Evolutionary conservation across 1,140 invertebrate genomes (phyloP), one percentile per base, ranked within the genome.

Genomic region (Callitettix versicolor): DNA sequence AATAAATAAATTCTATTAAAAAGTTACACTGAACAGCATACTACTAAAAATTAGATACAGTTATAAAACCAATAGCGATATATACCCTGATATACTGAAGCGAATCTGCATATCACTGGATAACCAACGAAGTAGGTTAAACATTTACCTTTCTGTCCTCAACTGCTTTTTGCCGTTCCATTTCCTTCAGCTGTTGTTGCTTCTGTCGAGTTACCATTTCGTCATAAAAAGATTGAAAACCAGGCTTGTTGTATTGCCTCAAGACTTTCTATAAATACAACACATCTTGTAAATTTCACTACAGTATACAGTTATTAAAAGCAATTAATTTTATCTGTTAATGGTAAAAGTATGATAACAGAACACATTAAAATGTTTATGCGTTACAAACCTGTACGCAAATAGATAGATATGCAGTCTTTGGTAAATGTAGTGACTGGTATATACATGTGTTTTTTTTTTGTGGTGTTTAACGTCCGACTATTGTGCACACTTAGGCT

Each of bases 171-270:
- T 80, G 73, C 20, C 77, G 71, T 54, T 83, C 70, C 44, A 76
- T 63, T 53, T 79, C 74, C 60, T 72, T 74, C 63, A 82, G 68
- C 52, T 83, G 73, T 58, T 79, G 72, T 64, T 79, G 76, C 57
- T 76, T 69, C 56, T 82, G 76, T 53, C 79, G 77, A 12, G 71
- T 74, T 3, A 88, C 66, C 87, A 91, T 91, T 69, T 91, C 82
- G 57, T 91, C 87, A 66, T 89, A 88, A 69, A 88, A 88, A 38
- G 86, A 89, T 53, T 79, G 75, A 57, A 75, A 77, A 1, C 77
- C 77, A 17, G 86, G 84, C 64, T 82, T 83, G 64, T 89, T 89
- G 64, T 88, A 73, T 17, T 76, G 63, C 59, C 82, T 76, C 2
- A 91, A 71, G 67, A 82, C 89, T 70, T 79, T 73, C 67, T 78